Base-by-base conservation (phyloP, 2,888 invertebrate genomes). In the Andrena bucephala region DNA sequence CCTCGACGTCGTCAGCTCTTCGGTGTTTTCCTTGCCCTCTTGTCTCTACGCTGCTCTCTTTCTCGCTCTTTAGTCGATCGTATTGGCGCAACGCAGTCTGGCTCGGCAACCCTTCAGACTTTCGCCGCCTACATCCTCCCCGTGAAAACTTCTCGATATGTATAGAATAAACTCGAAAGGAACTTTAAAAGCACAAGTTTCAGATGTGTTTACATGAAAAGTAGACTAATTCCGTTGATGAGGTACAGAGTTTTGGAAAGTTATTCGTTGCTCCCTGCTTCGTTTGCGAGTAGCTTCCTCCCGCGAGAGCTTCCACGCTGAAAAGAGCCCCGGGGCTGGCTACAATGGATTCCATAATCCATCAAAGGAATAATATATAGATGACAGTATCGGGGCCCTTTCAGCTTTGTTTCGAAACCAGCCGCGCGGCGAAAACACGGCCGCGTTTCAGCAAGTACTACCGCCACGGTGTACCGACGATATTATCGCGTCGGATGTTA, bases 371-470 rank as follows among this genome's bases (percentile, higher is more conserved):
- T 77, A 77, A 87, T 81, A 84, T 81, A 85, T 77, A 85, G 77
- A 87, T 73, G 74, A 81, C 72, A 68, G 31, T 81, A 72, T 81
- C 77, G 74, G 50, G 50, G 29, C 59, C 63, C 50, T 66, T 81
- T 66, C 60, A 81, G 81, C 85, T 85, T 86, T 85, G 87, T 86
- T 76, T 81, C 60, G 75, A 71, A 85, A 85, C 75, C 87, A 81
- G 48, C 52, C 72, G 75, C 60, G 75, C 66, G 73, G 81, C 72
- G 87, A 87, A 75, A 77, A 70, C 80, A 70, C 75, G 52, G 69
- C 29, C 75, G 74, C 75, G 75, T 85, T 85, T 67, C 78, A 85
- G 81, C 78, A 81, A 86, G 78, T 31, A 81, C 42, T 42, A 42
- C 52, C 60, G 52, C 66, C 50, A 66, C 70, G 77, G 77, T 69